Evolutionary conservation across 2,113 vertebrate genomes (phyloP).

Genomic region (Cololabis saira): DNA sequence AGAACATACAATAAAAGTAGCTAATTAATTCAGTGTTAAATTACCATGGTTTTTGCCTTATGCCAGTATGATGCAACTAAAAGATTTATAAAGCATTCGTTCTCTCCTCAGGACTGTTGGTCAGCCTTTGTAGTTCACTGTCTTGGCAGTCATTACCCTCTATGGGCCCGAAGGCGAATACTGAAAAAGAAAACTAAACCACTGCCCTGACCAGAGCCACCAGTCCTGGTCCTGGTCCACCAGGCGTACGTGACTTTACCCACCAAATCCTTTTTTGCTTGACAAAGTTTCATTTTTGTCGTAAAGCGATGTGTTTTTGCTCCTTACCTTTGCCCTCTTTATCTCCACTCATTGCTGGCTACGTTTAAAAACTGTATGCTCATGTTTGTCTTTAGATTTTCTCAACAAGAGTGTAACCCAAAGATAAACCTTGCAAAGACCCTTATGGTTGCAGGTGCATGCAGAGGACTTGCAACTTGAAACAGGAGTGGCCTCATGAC

Average conservation of each 20-base stretch:
- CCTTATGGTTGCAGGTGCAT: background rate
- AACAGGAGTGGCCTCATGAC: background rate
- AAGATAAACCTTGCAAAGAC: background rate
- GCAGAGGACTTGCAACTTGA: background rate
- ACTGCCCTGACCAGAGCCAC: constrained; percentile 16
- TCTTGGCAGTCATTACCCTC: constrained; percentile 62
- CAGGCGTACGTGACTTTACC: constrained; percentile 14
- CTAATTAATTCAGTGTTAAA: constrained; percentile 77
- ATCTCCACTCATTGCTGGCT: background rate
- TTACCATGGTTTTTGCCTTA: constrained; percentile 35
- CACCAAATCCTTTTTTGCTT: constrained; percentile 19
- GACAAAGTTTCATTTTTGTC: constrained; percentile 26
- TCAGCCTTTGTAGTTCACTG: constrained; percentile 55
- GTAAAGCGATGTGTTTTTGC: constrained; percentile 3
- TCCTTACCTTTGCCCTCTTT: background rate
- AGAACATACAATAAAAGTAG: constrained; percentile 75
- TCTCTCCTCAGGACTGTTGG: constrained; percentile 39
- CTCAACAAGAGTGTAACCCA: background rate
- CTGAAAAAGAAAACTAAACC: background rate
- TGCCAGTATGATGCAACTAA: constrained; percentile 57
- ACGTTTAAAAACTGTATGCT: background rate
- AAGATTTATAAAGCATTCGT: constrained; percentile 47
- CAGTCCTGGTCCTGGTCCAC: constrained; percentile 18
- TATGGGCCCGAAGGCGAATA: constrained; percentile 25
- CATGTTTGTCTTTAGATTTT: constrained; percentile 1